Evolutionary conservation across 2,888 invertebrate genomes (phyloP).

Genomic region (Chymomyza procnemis): DNA sequence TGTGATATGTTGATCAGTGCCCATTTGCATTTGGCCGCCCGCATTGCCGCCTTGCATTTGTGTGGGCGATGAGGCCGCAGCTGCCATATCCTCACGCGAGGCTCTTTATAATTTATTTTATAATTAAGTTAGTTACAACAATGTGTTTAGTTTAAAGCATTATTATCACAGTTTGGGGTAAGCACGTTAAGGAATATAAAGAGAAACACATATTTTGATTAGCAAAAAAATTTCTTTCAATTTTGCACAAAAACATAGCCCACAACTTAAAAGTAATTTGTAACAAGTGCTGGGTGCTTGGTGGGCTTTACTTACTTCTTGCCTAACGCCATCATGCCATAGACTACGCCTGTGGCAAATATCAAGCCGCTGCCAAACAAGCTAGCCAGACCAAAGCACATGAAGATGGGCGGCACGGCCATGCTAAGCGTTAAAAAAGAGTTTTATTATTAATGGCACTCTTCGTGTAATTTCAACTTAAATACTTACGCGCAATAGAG

Average conservation of each 20-base stretch:
- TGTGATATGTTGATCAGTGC: conserved; percentile 84
- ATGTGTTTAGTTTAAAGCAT: conserved; percentile 46
- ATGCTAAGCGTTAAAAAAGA: conserved; percentile 81
- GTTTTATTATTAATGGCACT: background rate
- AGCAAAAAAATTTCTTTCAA: conserved; percentile 38
- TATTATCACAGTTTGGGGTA: conserved; percentile 56
- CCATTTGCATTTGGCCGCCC: conserved; percentile 77
- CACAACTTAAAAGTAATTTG: conserved; percentile 30
- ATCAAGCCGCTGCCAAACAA: conserved; percentile 93
- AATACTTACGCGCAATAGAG: conserved; percentile 89
- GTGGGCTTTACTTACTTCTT: conserved; percentile 88
- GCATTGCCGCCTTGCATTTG: conserved; percentile 82
- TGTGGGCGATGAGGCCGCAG: conserved; percentile 85
- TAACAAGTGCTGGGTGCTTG: background rate
- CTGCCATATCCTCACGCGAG: conserved; percentile 90
- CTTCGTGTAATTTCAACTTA: background rate
- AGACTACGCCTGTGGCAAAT: conserved; percentile 91
- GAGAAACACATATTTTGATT: conserved; percentile 62
- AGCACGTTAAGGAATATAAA: conserved; percentile 59
- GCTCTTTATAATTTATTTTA: conserved; percentile 81
- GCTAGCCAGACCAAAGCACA: conserved; percentile 87
- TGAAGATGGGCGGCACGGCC: conserved; percentile 87
- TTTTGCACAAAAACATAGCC: background rate
- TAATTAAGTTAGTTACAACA: conserved; percentile 23
- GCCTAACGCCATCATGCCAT: conserved; percentile 96